Base-by-base conservation (phyloP, 1,140 invertebrate genomes). In the Trichonephila clavata region DNA sequence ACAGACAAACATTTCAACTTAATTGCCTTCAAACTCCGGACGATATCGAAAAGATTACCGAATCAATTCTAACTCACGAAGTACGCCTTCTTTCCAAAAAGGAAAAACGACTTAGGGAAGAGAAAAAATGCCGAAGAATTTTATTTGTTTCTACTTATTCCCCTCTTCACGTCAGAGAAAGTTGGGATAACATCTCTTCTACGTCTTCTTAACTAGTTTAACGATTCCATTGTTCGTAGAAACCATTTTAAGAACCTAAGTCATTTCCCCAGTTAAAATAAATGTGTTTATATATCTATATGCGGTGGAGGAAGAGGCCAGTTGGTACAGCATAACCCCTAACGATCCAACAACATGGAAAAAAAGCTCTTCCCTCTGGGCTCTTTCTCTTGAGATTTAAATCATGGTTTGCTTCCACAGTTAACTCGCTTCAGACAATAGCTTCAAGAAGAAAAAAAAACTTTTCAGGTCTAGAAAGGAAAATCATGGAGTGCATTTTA, bases 231-330 rank as follows among this genome's bases (percentile, higher is more conserved):
- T 39, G 14, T 8, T 77, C 24, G 27, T 18, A 39, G 71, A 77
- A 77, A 63, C 14, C 71, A 77, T 77, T 77, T 77, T 77, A 77
- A 77, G 71, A 77, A 77, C 27, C 71, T 20, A 16, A 77, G 71
- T 77, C 71, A 77, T 77, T 77, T 39, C 71, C 71, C 27, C 32
- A 77, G 71, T 77, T 77, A 77, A 50, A 77, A 77, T 77, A 68
- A 77, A 77, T 77, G 71, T 77, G 71, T 77, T 77, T 77, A 77
- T 77, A 77, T 77, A 77, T 77, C 71, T 77, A 77, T 77, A 77
- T 77, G 71, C 13, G 50, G 50, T 63, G 61, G 14, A 6, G 16
- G 27, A 39, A 39, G n/a, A 27, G 32, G 24, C 71, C 71, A 77
- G 24, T 77, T 77, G 71, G 32, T 77, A 39, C 71, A 77, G 32